Base-by-base conservation (phyloP, 2,888 invertebrate genomes). In the Andrena dorsata region DNA sequence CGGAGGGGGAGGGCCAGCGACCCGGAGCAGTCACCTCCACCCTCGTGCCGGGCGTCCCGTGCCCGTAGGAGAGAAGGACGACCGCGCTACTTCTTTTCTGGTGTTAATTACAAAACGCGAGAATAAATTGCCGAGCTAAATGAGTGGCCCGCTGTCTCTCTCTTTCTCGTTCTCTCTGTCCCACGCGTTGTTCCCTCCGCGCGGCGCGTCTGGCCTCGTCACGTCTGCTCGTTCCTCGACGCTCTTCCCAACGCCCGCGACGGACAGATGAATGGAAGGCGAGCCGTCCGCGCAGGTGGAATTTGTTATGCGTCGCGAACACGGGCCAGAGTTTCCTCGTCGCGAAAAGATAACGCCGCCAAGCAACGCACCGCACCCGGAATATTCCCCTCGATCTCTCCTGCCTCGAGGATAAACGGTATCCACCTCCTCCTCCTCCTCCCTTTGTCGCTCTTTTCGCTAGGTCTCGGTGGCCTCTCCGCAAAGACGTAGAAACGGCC, bases 91-190 rank as follows among this genome's bases (percentile, higher is more conserved):
- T 91, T 90, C 91, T 91, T 90, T 90, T 85, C 88, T 87, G 86
- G 91, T 89, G 92, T 93, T 93, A 93, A 93, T 93, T 93, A 92
- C 91, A 90, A 91, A 92, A 92, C 91, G 89, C 90, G 91, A 91
- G 91, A 91, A 93, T 91, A 91, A 92, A 93, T 93, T 92, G 93
- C 91, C 86, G 84, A 83, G 85, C 88, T 87, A 92, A 91, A 92
- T 90, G 90, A 90, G 90, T 82, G 88, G 35, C 20, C 74, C 63
- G 58, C 74, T 71, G 76, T 69, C 63, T 65, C 71, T 73, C 75
- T 63, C 68, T 20, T 16, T 16, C 13, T 32, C 28, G 32, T 20
- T 30, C 30, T 58, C 64, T 13, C 41, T 5, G 5, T 41, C 41
- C 16, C 16, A 0, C 26, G 26, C 56, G 56, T 51, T 41, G 41